Percentiles rank a stretch among this genome's conserved stretches.
These are phyloP conservation scores for Drosophila funebris DNA, from an alignment of 1,140 invertebrate species.

Conservation along the genomic window DNA sequence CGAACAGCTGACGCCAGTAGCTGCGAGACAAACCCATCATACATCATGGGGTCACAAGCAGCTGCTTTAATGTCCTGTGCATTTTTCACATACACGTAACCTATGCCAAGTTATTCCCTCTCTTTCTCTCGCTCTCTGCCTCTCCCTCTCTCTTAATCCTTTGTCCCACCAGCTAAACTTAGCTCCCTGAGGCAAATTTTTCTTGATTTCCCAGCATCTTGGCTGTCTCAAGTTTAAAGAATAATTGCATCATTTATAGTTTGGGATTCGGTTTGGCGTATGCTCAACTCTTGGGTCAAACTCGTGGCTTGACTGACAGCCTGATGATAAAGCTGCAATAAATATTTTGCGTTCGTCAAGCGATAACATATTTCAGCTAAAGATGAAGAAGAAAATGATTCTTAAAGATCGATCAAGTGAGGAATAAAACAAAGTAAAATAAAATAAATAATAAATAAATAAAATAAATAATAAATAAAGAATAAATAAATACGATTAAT, in stretches of 20 bases:
- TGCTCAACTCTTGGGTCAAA: constrained; percentile 6
- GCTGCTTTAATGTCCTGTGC: constrained; percentile 47
- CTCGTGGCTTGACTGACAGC: constrained; percentile 10
- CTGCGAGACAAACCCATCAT: constrained; percentile 20
- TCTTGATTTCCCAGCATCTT: constrained; percentile 54
- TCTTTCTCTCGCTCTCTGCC: not conserved
- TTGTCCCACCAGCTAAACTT: constrained; percentile 28
- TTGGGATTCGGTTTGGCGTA: constrained; percentile 1
- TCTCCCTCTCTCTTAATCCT: constrained; percentile 39
- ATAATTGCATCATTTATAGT: constrained; percentile 61
- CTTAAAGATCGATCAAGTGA: not conserved
- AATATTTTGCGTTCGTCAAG: not conserved
- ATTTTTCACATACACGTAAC: constrained; percentile 50
- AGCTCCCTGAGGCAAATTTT: constrained; percentile 64
- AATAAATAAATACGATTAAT: too few species aligned
- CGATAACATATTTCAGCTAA: not conserved
- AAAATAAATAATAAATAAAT: not conserved
- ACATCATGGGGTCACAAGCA: constrained; percentile 33
- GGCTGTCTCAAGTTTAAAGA: constrained; percentile 52
- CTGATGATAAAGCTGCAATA: constrained; percentile 28
- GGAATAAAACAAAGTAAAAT: too few species aligned
- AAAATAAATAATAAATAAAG: not conserved
- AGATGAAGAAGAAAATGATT: not conserved
- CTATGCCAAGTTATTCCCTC: constrained; percentile 24
- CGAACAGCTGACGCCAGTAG: constrained; percentile 28